These are phyloP conservation scores for Seriola quinqueradiata DNA, from an alignment of 2,113 vertebrate species.

Conservation along the genomic window DNA sequence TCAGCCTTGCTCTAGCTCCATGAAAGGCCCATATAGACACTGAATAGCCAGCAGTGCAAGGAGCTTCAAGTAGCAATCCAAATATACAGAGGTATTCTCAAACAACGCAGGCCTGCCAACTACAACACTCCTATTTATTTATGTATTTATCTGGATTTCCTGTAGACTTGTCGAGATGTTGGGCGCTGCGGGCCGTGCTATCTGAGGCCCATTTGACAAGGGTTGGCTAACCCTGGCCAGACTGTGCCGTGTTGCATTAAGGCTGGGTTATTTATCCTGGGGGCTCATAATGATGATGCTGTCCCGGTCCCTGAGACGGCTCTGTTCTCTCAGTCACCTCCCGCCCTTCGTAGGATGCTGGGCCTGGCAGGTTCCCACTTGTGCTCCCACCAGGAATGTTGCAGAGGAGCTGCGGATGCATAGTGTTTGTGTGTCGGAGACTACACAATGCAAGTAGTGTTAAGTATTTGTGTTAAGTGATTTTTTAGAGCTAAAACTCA, in stretches of 20 bases:
- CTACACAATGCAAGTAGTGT: slow-evolving; percentile 26
- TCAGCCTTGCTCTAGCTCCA: slow-evolving; percentile 59
- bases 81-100: slow-evolving; percentile 86
- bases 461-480: slow-evolving; percentile 7
- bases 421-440: slow-evolving; percentile 28
- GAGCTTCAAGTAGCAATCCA: slow-evolving; percentile 81
- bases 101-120: slow-evolving; percentile 81
- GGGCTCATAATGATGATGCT: slow-evolving; percentile 79
- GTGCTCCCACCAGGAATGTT: slow-evolving; percentile 50
- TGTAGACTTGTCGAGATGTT: slow-evolving; percentile 81
- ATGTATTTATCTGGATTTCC: slow-evolving; percentile 86
- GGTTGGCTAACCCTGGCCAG: slow-evolving; percentile 47
- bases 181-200: slow-evolving; percentile 62
- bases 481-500: neutral
- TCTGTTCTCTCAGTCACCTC: slow-evolving; percentile 64
- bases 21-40: slow-evolving; percentile 81
- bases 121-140: slow-evolving; percentile 84
- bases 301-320: slow-evolving; percentile 71
- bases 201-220: slow-evolving; percentile 78
- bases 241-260: slow-evolving; percentile 68
- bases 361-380: slow-evolving; percentile 51
- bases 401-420: slow-evolving; percentile 13
- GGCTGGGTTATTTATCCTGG: slow-evolving; percentile 71
- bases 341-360: slow-evolving; percentile 30
- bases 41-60: slow-evolving; percentile 64